These are phyloP conservation scores for Archegozetes longisetosus DNA, from an alignment of 1,140 invertebrate genomes.

Conservation along the genomic window DNA sequence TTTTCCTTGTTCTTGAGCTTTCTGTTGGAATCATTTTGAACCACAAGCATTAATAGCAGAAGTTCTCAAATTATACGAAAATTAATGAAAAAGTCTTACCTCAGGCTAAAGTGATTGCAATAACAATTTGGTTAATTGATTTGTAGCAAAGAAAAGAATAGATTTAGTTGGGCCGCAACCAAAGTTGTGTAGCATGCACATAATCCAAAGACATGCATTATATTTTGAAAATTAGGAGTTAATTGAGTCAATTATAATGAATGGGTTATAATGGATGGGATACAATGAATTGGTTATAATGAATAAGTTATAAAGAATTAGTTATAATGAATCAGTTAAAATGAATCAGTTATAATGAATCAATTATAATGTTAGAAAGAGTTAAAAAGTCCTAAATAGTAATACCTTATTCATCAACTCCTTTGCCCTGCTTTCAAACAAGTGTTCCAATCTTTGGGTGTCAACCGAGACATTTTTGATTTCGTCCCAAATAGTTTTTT, in stretches of 20 bases:
- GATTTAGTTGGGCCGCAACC: background rate
- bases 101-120: background rate
- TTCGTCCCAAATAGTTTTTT: constrained; percentile 88
- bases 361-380: background rate
- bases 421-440: constrained; percentile 92
- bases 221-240: background rate
- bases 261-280: background rate
- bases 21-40: constrained; percentile 13
- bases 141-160: background rate
- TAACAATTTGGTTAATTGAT: background rate
- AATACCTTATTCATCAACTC: constrained; percentile 36
- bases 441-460: constrained; percentile 79
- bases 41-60: no score
- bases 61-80: background rate
- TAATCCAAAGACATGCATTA: no score
- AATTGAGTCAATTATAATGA: background rate
- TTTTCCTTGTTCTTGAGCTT: constrained; percentile 64
- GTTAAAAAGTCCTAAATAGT: background rate
- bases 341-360: background rate
- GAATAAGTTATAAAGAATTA: background rate
- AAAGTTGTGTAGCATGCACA: no score
- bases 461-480: constrained; percentile 66
- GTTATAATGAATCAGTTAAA: background rate
- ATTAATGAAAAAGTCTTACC: background rate
- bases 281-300: background rate